Evolutionary conservation across 2,113 vertebrate species (phyloP), one percentile per base, ranked within the genome.

Genomic region (Rhizomys pruinosus): DNA sequence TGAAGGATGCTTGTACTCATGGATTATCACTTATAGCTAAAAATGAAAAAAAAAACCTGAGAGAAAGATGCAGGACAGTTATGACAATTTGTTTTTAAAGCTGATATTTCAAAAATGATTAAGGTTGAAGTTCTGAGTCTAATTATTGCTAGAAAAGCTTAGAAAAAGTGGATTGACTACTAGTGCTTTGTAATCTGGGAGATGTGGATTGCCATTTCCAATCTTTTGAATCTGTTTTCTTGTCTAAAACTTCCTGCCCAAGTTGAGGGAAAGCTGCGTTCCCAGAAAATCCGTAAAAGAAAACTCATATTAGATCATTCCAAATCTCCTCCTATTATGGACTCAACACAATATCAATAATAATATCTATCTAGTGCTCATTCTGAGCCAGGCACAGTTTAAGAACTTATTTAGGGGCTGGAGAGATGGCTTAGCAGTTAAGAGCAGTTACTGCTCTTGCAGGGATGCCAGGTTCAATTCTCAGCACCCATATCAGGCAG

Each of bases 351-450:
- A 63, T 64, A 59, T 19, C 25, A 59, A n/a, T 82, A 76, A 15
- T 61, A 29, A 61, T 84, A 74, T 86, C 91, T 91, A 80, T 81
- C 59, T 79, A 55, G 66, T 55, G 17, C 20, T 79, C 79, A n/a
- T 29, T 89, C 52, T 63, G 23, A 66, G 15, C 69, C 27, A 39
- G 47, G 37, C 15, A 37, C 11, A 16, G 22, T 82, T 91, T 73
- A 80, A 91, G 63, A 86, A 8, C 47, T 66, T 93, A 52, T 52
- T 52, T 52, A 52, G 47, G 47, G 47, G 47, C 11, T 52, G 47
- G 47, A 52, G 47, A 52, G 47, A 52, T 52, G 47, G 11, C 47
- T 52, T 11, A 7, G 47, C 11, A 52, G 47, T 11, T 52, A 52
- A 52, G 47, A 52, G 47, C 47, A 52, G 47, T 52, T 52, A 52